phyloP scores from a whole-genome alignment of 2,888 invertebrate species.

The Hyppa rectilinea region DNA sequence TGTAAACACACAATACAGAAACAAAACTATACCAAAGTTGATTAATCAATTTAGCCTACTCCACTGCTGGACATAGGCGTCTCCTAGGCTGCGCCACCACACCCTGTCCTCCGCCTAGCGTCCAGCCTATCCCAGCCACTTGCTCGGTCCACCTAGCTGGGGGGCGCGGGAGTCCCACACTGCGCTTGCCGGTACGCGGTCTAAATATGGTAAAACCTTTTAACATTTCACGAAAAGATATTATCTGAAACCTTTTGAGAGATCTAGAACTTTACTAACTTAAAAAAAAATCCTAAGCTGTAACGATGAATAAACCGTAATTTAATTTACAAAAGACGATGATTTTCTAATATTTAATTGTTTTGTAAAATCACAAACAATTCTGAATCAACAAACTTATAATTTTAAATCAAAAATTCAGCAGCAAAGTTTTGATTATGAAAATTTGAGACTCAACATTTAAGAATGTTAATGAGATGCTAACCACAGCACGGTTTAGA shows the following conservation, averaged over 20 bases:
- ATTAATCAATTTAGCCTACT: too few relatives aligned
- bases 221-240: neutral
- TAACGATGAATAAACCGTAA: conserved; percentile 15
- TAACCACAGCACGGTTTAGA: conserved; percentile 11
- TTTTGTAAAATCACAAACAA: conserved; percentile 51
- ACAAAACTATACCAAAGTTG: too few relatives aligned
- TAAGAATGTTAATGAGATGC: conserved; percentile 49
- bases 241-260: neutral
- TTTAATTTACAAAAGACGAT: conserved; percentile 34
- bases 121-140: too few relatives aligned
- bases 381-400: conserved; percentile 41
- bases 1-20: too few relatives aligned
- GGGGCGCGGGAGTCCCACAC: too few relatives aligned
- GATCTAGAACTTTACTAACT: neutral
- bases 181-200: too few relatives aligned
- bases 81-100: too few relatives aligned
- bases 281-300: neutral
- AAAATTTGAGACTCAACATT: conserved; percentile 45
- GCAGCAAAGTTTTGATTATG: conserved; percentile 44
- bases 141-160: too few relatives aligned
- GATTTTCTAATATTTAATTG: conserved; percentile 39
- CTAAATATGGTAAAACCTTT: neutral
- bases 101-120: too few relatives aligned
- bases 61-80: too few relatives aligned
- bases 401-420: conserved; percentile 58